Conservation (phyloP, 23 tunicate genomes). For the Ciona savignyi region DNA sequence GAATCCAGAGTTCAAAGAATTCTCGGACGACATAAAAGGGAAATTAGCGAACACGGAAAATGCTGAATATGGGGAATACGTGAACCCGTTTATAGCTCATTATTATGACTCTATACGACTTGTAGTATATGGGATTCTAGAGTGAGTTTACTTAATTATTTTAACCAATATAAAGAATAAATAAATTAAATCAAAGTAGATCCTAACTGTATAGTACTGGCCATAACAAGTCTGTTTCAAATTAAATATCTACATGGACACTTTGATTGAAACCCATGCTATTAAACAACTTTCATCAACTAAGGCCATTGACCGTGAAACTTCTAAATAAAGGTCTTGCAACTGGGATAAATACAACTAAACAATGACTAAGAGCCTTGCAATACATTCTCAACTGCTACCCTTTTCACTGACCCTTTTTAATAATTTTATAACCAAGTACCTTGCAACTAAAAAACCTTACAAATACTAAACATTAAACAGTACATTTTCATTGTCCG, state of each 20-base stretch:
- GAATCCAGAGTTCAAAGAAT: conserved; percentile 20
- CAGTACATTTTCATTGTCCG: too few relatives aligned
- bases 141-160: conserved; percentile 16
- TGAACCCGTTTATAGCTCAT: conserved; percentile 60
- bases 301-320: too few relatives aligned
- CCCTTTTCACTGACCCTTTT: too few relatives aligned
- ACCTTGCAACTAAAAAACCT: too few relatives aligned
- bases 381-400: too few relatives aligned
- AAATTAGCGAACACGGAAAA: conserved; percentile 5
- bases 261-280: too few relatives aligned
- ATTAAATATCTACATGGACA: background rate
- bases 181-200: background rate
- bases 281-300: too few relatives aligned
- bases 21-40: conserved; percentile 40
- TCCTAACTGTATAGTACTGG: background rate
- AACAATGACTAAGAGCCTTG: too few relatives aligned
- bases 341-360: too few relatives aligned
- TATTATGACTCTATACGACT: conserved; percentile 41
- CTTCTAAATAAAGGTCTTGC: too few relatives aligned
- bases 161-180: background rate
- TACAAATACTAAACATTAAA: too few relatives aligned
- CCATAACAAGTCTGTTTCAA: background rate
- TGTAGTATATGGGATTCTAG: conserved; percentile 11
- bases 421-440: too few relatives aligned
- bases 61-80: conserved; percentile 31